Percentiles rank a stretch among this genome's conserved stretches.
These are phyloP conservation scores for Scelioninae gen. 1 DNA, from an alignment of 2,888 invertebrate genomes.

Conservation along the genomic window DNA sequence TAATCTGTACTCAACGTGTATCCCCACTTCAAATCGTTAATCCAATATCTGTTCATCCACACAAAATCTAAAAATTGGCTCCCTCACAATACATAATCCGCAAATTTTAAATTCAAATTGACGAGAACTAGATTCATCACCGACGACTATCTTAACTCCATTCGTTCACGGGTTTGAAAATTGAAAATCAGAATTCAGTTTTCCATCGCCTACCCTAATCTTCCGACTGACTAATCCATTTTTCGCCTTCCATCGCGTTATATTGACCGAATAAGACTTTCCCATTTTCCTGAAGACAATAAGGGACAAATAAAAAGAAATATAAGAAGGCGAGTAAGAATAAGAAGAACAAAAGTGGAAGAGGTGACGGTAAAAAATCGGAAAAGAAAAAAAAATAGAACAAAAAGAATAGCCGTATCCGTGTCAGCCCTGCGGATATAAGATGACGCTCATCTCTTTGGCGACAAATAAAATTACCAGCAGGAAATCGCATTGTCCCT, in stretches of 20 bases:
- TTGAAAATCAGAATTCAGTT: constrained; percentile 43
- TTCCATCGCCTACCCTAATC: constrained; percentile 38
- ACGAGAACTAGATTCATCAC: constrained; percentile 25
- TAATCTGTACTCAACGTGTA: not conserved
- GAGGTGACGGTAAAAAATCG: too few relatives aligned
- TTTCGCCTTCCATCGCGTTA: constrained; percentile 17
- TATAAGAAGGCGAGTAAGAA: too few relatives aligned
- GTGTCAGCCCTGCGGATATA: too few relatives aligned
- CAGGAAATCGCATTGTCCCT: too few relatives aligned
- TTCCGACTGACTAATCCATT: constrained; percentile 51
- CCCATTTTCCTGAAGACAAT: constrained; percentile 31
- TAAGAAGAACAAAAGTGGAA: too few relatives aligned
- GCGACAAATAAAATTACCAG: too few relatives aligned
- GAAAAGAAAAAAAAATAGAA: too few relatives aligned
- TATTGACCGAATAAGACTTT: too few relatives aligned
- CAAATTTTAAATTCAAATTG: constrained; percentile 36
- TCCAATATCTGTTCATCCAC: not conserved
- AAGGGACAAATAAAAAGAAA: constrained; percentile 33
- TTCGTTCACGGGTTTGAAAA: constrained; percentile 17
- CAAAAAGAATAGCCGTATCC: too few relatives aligned
- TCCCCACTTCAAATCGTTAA: not conserved
- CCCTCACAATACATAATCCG: constrained; percentile 10
- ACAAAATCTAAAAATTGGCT: not conserved
- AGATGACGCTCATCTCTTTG: too few relatives aligned
- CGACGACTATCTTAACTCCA: constrained; percentile 29